Base-by-base conservation (phyloP, 92 coral and sea anemone genomes). In the Phenganax stokvisi region DNA sequence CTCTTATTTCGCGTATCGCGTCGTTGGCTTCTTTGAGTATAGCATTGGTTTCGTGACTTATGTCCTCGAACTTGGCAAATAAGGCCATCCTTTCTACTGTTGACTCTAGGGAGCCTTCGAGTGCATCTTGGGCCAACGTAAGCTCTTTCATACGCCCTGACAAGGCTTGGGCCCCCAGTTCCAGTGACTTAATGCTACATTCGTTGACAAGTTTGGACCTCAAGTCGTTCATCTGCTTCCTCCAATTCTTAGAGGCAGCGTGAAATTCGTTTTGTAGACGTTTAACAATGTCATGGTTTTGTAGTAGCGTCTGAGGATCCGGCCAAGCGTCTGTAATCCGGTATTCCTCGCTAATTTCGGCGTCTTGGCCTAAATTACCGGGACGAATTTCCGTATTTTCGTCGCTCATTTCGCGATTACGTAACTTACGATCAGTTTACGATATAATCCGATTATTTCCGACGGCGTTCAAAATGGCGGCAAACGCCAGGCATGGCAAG, bases 171-270 rank as follows among this genome's bases (percentile, higher is more conserved):
- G 81, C 64, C 30, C 78, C 87, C 9, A 47, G 62, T 10, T 72
- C 71, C 12, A 84, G 82, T 47, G 78, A 54, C 12, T 44, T 56
- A 13, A 84, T 56, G 60, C 67, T 74, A 57, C 74, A 53, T 54
- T 56, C 56, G 56, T 67, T 84, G 11, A 56, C 84, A 13, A 84
- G 74, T 9, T 52, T 56, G 25, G 44, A 55, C 10, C 70, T 72
- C 10, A 84, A 52, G 10, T 10, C n/a, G 72, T 84, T 84, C 7
- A 69, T 67, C 51, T 84, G 76, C 54, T 76, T 75, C 30, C 87
- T 66, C 87, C 87, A 84, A 15, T 61, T 56, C 53, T 65, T 77
- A 15, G 80, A 76, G 4, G 87, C 84, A 31, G 77, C 16, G 58
- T 52, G 72, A 10, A 69, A 72, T 0, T 72, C 10, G 51, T 72